A percentile compares a stretch with the other conserved stretches of the same genome.
Conservation (phyloP, 2,113 vertebrate genomes). For the Ctenodactylus gundi region DNA sequence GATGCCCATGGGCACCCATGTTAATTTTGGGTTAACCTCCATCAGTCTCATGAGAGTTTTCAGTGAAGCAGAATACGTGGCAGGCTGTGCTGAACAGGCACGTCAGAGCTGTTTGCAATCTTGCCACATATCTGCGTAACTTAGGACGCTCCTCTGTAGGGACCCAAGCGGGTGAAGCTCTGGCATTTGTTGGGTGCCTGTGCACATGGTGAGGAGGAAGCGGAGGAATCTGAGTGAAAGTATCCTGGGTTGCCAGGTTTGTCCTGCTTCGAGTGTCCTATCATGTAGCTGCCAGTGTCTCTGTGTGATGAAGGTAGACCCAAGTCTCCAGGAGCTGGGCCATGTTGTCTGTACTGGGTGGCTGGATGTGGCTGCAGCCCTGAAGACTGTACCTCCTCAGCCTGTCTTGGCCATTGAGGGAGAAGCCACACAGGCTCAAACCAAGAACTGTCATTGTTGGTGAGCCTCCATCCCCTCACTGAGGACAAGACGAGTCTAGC, state of each 20-base stretch:
- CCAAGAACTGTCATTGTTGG: background rate
- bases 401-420: background rate
- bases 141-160: background rate
- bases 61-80: background rate
- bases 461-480: background rate
- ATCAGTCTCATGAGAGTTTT: background rate
- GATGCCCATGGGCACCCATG: background rate
- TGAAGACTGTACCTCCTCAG: background rate
- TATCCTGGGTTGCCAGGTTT: background rate
- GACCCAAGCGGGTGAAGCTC: no score
- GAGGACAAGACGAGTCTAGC: background rate
- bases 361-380: background rate
- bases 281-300: background rate
- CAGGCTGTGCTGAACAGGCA: background rate
- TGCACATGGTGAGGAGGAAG: background rate
- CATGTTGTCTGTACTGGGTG: background rate
- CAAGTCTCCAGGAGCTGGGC: background rate
- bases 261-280: background rate
- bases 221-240: background rate
- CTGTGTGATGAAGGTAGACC: background rate
- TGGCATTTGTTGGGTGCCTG: no score
- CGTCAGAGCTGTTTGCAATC: background rate
- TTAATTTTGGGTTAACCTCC: conserved; percentile 17
- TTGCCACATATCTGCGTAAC: background rate
- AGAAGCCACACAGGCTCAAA: background rate